Conservation (phyloP, 2,797 vertebrate species). For the Luscinia megarhynchos region DNA sequence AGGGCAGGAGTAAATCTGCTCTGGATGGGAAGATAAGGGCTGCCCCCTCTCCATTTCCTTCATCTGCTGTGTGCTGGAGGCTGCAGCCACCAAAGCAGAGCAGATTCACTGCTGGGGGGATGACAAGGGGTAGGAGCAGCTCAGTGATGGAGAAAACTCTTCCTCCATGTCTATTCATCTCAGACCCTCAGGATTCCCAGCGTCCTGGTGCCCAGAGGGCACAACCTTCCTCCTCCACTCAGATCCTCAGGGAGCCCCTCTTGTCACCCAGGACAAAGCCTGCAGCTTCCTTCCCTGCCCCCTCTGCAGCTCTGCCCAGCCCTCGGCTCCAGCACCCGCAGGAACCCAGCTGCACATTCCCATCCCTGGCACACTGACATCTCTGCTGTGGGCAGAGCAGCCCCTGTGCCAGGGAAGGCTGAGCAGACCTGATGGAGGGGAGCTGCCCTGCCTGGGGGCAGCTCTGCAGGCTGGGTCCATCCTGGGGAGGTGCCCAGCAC, state of each 20-base stretch:
- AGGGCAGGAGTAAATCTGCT: background rate
- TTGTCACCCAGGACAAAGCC: background rate
- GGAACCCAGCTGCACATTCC: background rate
- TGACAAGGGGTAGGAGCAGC: background rate
- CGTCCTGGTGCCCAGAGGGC: background rate
- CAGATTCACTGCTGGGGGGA: background rate
- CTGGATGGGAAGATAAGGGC: background rate
- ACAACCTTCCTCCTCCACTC: background rate
- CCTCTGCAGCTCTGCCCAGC: background rate
- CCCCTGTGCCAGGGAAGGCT: background rate
- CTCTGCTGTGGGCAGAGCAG: background rate
- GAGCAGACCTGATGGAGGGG: background rate
- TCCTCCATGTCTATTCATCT: background rate
- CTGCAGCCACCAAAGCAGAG: background rate
- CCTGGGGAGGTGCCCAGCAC: background rate
- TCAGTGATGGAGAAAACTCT: background rate
- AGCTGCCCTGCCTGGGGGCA: background rate
- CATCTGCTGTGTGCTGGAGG: background rate
- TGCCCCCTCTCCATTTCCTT: background rate
- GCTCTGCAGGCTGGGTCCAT: background rate
- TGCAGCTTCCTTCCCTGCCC: background rate
- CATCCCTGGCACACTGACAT: background rate
- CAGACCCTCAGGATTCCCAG: background rate
- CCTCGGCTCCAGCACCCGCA: background rate
- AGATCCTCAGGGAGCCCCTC: background rate